Base-by-base conservation (phyloP, 2,797 vertebrate genomes). In the Danio albolineatus region DNA sequence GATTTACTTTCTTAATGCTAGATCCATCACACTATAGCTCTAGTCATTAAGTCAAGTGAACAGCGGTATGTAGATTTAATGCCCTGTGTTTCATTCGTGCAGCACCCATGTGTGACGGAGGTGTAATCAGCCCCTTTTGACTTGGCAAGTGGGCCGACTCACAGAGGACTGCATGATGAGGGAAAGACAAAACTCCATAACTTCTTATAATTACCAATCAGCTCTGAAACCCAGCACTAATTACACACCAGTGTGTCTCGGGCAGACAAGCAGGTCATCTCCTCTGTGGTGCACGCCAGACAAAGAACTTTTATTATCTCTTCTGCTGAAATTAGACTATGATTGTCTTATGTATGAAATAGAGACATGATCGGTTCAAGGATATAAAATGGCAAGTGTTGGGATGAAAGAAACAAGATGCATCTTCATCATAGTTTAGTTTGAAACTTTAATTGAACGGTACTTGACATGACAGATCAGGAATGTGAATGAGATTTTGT, bases 191-290 rank as follows among this genome's bases (percentile, higher is more conserved):
- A 77, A 69, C 43, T 72, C 44, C 61, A 53, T 44, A 57, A 65
- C 71, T 48, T 41, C 64, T 48, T 46, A 79, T 79, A 83, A 83
- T 83, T 75, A 79, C 81, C 71, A 79, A 83, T 75, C 71, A 79
- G 49, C 38, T 59, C 71, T 74, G 39, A 49, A 75, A 65, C 56
- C 71, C 49, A 36, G 28, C 48, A 19, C 49, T 70, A 79, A 83
- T 83, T 75, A 83, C 76, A 70, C 64, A 70, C 71, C 14, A 38
- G 64, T 73, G 56, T 59, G 39, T 70, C 64, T 70, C n/a, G 21
- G n/a, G 71, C 56, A 69, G 76, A 62, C 62, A 70, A 78, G 49
- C 28, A 60, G 81, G 81, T 79, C 81, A 70, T 38, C 38, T 70
- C 61, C 81, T 46, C 43, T 54, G 57, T n/a, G 10, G 43, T 78